A percentile compares a stretch with the other conserved stretches of the same genome.
These are phyloP conservation scores for Asarcornis scutulata DNA, from an alignment of 2,113 vertebrate genomes.

Conservation along the genomic window DNA sequence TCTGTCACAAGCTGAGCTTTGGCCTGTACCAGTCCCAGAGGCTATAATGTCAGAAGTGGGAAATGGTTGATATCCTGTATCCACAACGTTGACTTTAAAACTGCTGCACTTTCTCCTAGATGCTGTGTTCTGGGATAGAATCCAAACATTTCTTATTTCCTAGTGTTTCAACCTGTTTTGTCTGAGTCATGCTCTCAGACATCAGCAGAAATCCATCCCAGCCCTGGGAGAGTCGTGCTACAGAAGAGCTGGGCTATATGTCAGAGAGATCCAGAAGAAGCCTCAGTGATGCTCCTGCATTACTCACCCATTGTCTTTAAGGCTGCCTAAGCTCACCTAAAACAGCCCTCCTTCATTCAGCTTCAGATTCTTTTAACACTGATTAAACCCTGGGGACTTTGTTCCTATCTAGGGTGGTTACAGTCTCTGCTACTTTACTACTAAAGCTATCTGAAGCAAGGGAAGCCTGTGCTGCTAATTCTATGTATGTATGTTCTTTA, in stretches of 20 bases:
- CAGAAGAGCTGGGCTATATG: not conserved
- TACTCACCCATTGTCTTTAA: not conserved
- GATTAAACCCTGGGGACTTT: not conserved
- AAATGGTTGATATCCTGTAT: not conserved
- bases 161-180: not conserved
- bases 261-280: not conserved
- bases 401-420: not conserved
- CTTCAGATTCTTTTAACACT: not conserved
- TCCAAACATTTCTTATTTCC: not conserved
- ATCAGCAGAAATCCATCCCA: not conserved
- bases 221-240: not conserved
- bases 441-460: not conserved
- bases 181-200: fast-evolving
- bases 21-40: not conserved
- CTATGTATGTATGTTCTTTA: not conserved
- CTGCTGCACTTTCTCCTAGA: not conserved
- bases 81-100: not conserved
- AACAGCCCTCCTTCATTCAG: not conserved
- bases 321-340: not conserved
- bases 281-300: not conserved
- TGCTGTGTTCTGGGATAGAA: not conserved
- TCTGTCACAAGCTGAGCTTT: not conserved
- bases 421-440: not conserved
- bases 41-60: not conserved
- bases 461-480: not conserved